Percentiles rank a stretch among this genome's conserved stretches.
phyloP scores from a whole-genome alignment of 2,113 vertebrate species.

The Thryonomys swinderianus region DNA sequence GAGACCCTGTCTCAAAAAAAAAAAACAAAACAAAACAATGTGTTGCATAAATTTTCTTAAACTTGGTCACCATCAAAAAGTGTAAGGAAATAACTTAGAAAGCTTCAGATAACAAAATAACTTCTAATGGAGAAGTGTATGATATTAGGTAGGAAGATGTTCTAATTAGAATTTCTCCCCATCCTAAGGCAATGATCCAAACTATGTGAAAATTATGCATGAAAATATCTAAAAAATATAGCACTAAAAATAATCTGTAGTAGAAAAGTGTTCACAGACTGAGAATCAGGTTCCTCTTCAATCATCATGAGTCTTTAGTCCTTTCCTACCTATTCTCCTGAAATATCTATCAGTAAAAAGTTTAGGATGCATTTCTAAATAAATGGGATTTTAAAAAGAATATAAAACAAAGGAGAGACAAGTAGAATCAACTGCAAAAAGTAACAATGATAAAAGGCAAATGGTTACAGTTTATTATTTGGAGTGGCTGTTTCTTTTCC shows the following conservation, averaged over 20 bases:
- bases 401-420: background rate
- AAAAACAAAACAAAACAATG: no score
- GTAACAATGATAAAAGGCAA: background rate
- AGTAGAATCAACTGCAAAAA: background rate
- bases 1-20: no score
- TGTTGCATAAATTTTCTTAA: background rate
- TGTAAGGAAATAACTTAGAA: background rate
- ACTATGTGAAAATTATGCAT: background rate
- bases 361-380: background rate
- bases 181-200: background rate
- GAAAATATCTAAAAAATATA: background rate
- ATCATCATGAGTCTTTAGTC: background rate
- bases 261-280: background rate
- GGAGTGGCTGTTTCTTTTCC: background rate
- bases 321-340: background rate
- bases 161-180: background rate
- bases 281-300: background rate
- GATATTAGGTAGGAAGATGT: background rate
- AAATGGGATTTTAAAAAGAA: background rate
- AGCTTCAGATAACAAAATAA: background rate
- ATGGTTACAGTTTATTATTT: background rate
- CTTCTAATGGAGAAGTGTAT: background rate
- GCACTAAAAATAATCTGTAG: background rate
- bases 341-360: background rate
- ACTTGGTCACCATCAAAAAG: background rate